Evolutionary conservation across 2,797 vertebrate species (phyloP), one percentile per base, ranked within the genome.

Genomic region (Eurystomus glaucurus): DNA sequence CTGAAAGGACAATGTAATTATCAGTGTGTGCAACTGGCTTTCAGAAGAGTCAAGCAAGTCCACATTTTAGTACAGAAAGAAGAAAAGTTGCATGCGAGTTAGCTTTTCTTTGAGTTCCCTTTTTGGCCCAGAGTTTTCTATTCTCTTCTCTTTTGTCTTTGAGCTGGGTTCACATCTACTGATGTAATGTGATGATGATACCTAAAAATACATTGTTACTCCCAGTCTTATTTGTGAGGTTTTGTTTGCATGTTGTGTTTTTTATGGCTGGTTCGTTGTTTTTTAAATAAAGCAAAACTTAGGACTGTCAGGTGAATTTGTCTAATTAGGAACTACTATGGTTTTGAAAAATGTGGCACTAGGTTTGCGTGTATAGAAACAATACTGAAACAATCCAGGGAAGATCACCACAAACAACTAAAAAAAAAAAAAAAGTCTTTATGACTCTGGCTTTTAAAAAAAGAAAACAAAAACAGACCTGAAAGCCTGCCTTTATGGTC

Each of bases 81-180:
- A 54, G 5, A 52, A 48, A 50, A 54, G 1, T 8, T 22, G 3
- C 8, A 5, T 45, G 39, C 0, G 0, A 35, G 15, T 21, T 77
- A 74, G 23, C 2, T 88, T 91, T 79, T 72, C 37, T 45, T 23
- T 54, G 57, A 21, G 20, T 52, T 84, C 23, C 5, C 11, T 45
- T 77, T 71, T 72, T 85, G 21, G 16, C 7, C 11, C 26, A 77
- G 60, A 69, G 9, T 83, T 74, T 90, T 90, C 15, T 62, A 2
- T 57, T 80, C 8, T 60, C 11, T 70, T 43, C 41, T 43, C 41
- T 43, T 45, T 54, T 76, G 35, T 18, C 76, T 88, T 86, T 88
- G 60, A 75, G 68, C 20, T 25, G 45, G 43, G 62, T 39, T 76
- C 1, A 23, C 75, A 22, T 69, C 21, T 70, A 48, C 13, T 88